phyloP scores from a whole-genome alignment of 2,113 vertebrate genomes.

The Pholis gunnellus region DNA sequence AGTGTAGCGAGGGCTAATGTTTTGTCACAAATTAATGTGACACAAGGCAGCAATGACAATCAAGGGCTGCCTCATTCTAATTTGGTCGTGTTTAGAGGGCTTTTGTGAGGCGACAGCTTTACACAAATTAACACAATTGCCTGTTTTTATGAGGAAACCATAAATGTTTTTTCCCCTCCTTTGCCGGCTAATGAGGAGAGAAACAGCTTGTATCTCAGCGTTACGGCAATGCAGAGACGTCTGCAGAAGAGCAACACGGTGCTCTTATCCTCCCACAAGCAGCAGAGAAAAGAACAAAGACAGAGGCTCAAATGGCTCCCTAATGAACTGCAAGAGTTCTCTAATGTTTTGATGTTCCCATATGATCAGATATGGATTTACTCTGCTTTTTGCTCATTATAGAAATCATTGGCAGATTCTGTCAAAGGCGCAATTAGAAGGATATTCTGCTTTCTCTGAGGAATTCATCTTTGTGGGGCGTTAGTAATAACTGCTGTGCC shows the following conservation, averaged over 20 bases:
- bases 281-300: conserved; percentile 74
- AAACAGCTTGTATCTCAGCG: conserved; percentile 76
- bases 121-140: conserved; percentile 99
- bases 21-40: conserved; percentile 99
- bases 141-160: conserved; percentile 94
- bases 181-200: conserved; percentile 91
- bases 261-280: conserved; percentile 49
- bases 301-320: conserved; percentile 68
- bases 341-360: conserved; percentile 68
- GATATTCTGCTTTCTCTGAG: conserved; percentile 44
- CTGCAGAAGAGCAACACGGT: conserved; percentile 60
- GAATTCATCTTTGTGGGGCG: conserved; percentile 50
- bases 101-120: conserved; percentile 93
- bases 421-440: conserved; percentile 57
- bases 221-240: conserved; percentile 61
- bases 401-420: conserved; percentile 67
- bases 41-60: conserved; percentile 98
- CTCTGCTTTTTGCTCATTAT: conserved; percentile 61
- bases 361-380: conserved; percentile 67
- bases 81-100: conserved; percentile 97
- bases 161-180: conserved; percentile 86
- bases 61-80: conserved; percentile 96
- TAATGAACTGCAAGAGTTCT: conserved; percentile 66
- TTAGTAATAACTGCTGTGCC: conserved; percentile 58
- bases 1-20: conserved; percentile 98